These are phyloP conservation scores for Pseudopipra pipra DNA, from an alignment of 2,113 vertebrate genomes.

Conservation along the genomic window DNA sequence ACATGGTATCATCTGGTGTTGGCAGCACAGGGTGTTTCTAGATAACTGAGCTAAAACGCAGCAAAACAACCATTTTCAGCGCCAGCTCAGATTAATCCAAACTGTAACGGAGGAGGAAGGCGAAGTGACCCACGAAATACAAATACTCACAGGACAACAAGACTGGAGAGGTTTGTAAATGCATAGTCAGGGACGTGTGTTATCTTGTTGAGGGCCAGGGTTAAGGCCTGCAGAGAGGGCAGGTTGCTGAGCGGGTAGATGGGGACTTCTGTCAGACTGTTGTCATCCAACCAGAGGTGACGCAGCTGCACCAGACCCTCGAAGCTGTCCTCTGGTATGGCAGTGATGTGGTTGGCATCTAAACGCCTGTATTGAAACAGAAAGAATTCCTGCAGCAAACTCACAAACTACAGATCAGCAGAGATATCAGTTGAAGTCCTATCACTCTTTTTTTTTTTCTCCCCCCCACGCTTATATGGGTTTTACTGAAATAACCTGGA, in stretches of 20 bases:
- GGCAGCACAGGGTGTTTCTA: background rate
- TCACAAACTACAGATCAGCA: background rate
- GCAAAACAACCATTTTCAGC: background rate
- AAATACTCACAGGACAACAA: conserved; percentile 93
- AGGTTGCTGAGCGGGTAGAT: conserved; percentile 87
- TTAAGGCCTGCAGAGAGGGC: conserved; percentile 90
- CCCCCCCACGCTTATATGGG: background rate
- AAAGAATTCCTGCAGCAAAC: background rate
- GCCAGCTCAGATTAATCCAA: background rate
- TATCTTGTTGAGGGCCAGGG: conserved; percentile 93
- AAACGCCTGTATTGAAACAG: conserved; percentile 79
- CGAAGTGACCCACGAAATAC: background rate
- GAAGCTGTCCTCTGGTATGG: conserved; percentile 92
- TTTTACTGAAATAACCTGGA: background rate
- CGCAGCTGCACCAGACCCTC: conserved; percentile 91
- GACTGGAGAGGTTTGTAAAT: conserved; percentile 93
- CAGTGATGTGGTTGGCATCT: conserved; percentile 94
- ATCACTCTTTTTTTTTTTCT: background rate
- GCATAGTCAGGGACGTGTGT: conserved; percentile 88
- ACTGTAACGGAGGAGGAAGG: background rate
- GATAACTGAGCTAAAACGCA: background rate
- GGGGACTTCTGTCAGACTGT: conserved; percentile 89
- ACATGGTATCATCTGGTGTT: rapidly evolving
- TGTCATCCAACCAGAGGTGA: conserved; percentile 97
- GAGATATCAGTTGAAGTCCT: background rate